These are phyloP conservation scores for Apodemia zela DNA, from an alignment of 2,888 invertebrate species.

Conservation along the genomic window DNA sequence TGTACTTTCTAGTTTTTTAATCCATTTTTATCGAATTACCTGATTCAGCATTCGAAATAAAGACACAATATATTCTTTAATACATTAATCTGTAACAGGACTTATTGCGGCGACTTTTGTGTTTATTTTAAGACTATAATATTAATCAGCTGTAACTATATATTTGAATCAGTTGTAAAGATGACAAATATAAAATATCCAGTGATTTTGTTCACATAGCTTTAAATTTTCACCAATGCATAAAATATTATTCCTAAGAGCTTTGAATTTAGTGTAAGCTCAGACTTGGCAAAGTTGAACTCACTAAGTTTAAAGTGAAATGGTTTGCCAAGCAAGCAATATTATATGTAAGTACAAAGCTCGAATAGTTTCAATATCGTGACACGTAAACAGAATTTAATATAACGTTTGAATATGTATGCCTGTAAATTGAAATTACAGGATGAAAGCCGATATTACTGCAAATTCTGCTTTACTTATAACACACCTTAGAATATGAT, in stretches of 20 bases:
- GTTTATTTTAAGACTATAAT: too few relatives aligned
- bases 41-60: too few relatives aligned
- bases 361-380: neutral
- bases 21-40: too few relatives aligned
- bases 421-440: too few relatives aligned
- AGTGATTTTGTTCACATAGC: neutral
- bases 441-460: too few relatives aligned
- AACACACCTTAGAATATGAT: too few relatives aligned
- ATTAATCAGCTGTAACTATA: too few relatives aligned
- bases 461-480: too few relatives aligned
- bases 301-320: slow-evolving; percentile 1
- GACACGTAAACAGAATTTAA: neutral
- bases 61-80: too few relatives aligned
- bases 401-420: neutral
- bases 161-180: neutral
- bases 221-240: neutral
- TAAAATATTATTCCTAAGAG: neutral
- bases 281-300: neutral
- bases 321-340: slow-evolving; percentile 4
- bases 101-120: too few relatives aligned
- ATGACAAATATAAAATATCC: neutral
- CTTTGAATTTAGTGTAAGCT: neutral
- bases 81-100: too few relatives aligned
- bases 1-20: too few relatives aligned
- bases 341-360: slow-evolving; percentile 3